These are phyloP conservation scores for Frieseomelitta varia DNA, from an alignment of 1,140 invertebrate species.

Conservation along the genomic window DNA sequence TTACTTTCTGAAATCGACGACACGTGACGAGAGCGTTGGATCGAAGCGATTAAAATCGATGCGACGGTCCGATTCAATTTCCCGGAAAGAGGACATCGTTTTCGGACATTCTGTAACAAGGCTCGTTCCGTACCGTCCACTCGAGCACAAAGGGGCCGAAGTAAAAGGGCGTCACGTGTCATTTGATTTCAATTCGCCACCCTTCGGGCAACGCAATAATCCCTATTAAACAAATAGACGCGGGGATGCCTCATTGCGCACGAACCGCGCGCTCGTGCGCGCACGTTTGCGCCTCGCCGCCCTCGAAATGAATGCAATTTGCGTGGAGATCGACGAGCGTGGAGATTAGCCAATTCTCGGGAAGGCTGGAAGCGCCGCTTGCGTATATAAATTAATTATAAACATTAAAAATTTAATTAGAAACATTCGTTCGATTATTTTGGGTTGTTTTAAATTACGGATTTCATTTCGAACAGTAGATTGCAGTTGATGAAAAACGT, in stretches of 20 bases:
- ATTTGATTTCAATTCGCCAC: slow-evolving; percentile 74
- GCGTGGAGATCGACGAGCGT: not conserved
- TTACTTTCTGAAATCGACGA: not conserved
- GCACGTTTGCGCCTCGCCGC: not conserved
- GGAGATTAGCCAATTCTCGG: not conserved
- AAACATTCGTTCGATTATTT: not conserved
- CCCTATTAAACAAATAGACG: slow-evolving; percentile 78
- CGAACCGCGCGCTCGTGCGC: not conserved
- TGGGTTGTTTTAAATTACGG: not conserved
- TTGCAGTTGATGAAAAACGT: no score
- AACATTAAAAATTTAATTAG: not conserved
- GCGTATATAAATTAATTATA: not conserved
- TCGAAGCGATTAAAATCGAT: slow-evolving; percentile 1
- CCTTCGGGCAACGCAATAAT: slow-evolving; percentile 71
- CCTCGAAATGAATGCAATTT: slow-evolving; percentile 10
- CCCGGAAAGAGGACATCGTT: not conserved
- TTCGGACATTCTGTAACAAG: slow-evolving; percentile 24
- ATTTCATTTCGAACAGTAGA: no score
- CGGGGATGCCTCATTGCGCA: slow-evolving; percentile 16
- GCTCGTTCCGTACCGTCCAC: slow-evolving; percentile 8
- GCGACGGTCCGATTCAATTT: not conserved
- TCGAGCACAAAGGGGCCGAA: slow-evolving; percentile 43
- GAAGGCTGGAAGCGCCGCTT: not conserved
- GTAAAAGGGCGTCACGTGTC: slow-evolving; percentile 71
- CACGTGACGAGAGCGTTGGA: not conserved